Conservation (phyloP, 1,140 invertebrate species). For the Schlechtendalia chinensis region DNA sequence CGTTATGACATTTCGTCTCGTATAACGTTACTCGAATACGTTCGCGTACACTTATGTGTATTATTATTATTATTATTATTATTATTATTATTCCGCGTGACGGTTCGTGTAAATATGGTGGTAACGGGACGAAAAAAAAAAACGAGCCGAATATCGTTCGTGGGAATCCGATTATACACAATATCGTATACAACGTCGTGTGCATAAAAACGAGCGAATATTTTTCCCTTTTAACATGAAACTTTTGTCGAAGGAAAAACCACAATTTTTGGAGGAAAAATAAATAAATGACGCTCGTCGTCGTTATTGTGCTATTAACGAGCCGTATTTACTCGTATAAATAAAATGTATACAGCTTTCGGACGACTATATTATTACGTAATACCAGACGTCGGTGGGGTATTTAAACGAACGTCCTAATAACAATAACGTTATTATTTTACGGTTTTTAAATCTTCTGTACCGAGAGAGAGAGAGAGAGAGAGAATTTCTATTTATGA, state of each 20-base stretch:
- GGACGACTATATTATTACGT: not conserved
- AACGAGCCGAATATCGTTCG: not conserved
- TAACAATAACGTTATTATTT: not conserved
- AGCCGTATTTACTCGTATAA: not conserved
- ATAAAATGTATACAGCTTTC: not conserved
- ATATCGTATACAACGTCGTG: not conserved
- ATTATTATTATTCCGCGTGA: too few relatives aligned
- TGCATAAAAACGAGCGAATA: not conserved
- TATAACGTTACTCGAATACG: not conserved
- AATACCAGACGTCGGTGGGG: not conserved
- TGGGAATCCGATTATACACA: slow-evolving; percentile 5
- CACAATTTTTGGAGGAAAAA: not conserved
- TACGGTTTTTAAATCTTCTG: not conserved
- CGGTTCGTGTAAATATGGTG: too few relatives aligned
- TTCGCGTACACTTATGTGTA: not conserved
- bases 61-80: too few relatives aligned
- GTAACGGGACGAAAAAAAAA: too few relatives aligned
- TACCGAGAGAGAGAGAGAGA: too few relatives aligned
- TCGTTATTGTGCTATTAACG: not conserved
- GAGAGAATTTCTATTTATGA: not conserved
- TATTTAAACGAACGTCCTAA: not conserved
- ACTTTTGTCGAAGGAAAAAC: not conserved
- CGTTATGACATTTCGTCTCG: not conserved
- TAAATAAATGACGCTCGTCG: not conserved
- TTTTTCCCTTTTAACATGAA: not conserved